Conservation (phyloP, 23 tunicate species). For the Halocynthia roretzi region DNA sequence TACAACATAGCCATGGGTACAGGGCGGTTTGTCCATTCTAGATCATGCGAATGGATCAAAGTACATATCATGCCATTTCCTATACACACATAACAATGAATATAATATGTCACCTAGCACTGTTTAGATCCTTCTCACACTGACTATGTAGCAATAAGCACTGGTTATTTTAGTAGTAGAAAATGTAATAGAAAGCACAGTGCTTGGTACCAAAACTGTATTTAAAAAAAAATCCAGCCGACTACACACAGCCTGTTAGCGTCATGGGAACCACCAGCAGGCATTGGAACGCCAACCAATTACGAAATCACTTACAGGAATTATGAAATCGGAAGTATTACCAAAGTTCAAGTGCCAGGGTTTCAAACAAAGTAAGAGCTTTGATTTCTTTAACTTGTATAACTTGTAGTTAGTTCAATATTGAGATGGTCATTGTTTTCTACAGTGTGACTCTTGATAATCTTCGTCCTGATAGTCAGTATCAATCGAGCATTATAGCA, state of each 20-base stretch:
- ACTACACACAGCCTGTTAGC: constrained; percentile 34
- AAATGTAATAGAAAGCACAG: too few species aligned
- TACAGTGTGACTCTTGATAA: constrained; percentile 17
- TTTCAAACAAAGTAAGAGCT: constrained; percentile 27
- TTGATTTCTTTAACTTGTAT: background rate
- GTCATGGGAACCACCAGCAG: constrained; percentile 35
- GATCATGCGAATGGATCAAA: too few species aligned
- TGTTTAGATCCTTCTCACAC: too few species aligned
- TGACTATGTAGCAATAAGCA: too few species aligned
- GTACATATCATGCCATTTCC: too few species aligned
- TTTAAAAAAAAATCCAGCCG: constrained; percentile 11
- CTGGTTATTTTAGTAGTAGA: too few species aligned
- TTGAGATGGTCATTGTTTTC: background rate
- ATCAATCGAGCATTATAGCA: constrained; percentile 21
- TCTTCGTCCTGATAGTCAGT: constrained; percentile 32
- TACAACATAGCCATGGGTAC: too few species aligned
- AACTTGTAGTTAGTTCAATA: background rate
- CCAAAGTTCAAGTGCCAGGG: constrained; percentile 23
- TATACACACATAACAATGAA: too few species aligned
- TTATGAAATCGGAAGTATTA: background rate
- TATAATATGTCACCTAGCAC: too few species aligned
- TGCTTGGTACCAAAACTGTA: background rate
- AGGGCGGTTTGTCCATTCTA: too few species aligned
- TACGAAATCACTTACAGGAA: constrained; percentile 26
- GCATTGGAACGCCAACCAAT: constrained; percentile 3